phyloP scores from a whole-genome alignment of 2,888 invertebrate species.

The Drosophila peninsularis region DNA sequence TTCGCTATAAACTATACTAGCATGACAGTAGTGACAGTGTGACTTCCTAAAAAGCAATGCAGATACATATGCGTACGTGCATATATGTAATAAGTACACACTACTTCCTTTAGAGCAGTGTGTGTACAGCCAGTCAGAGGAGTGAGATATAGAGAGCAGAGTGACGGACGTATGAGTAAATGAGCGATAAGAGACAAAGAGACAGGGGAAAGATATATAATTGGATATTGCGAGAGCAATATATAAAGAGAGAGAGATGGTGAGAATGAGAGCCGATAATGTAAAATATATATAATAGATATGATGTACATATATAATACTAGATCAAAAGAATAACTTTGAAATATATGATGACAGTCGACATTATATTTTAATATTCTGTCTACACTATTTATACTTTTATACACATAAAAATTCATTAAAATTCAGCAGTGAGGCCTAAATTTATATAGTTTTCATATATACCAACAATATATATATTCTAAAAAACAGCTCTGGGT shows the following conservation, averaged over 20 bases:
- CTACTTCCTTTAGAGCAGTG: no score
- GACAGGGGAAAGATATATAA: neutral
- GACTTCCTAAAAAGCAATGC: neutral
- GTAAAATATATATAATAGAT: neutral
- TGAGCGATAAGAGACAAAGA: neutral
- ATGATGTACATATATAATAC: neutral
- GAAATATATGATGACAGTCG: neutral
- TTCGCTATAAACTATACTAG: neutral
- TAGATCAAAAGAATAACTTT: neutral
- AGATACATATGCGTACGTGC: no score
- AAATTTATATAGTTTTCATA: no score
- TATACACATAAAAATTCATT: neutral
- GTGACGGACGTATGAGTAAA: no score
- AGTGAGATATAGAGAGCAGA: no score
- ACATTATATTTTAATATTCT: neutral
- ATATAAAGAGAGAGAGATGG: neutral
- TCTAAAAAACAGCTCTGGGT: neutral
- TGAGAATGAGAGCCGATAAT: neutral
- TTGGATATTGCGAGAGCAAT: neutral
- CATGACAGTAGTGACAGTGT: no score
- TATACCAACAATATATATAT: neutral
- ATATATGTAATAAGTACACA: no score
- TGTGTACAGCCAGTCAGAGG: no score
- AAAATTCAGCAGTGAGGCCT: neutral
- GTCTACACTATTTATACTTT: neutral